A percentile compares a stretch with the other conserved stretches of the same genome.
These are phyloP conservation scores for Stegana nigrithorax DNA, from an alignment of 2,888 invertebrate genomes.

Conservation along the genomic window DNA sequence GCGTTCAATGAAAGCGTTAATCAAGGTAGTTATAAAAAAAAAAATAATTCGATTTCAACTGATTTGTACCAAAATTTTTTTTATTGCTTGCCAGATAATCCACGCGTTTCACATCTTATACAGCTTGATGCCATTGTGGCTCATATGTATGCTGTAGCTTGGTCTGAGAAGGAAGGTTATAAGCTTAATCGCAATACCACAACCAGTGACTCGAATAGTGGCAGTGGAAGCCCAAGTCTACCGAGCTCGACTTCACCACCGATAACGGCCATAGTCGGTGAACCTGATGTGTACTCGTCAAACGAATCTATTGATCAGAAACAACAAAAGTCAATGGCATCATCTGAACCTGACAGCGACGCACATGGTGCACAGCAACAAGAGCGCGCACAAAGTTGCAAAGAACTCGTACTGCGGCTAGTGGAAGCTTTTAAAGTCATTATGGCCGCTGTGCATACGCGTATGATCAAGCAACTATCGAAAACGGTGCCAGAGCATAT, in stretches of 20 bases:
- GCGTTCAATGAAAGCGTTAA: constrained; percentile 63
- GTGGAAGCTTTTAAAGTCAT: constrained; percentile 61
- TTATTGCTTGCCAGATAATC: constrained; percentile 52
- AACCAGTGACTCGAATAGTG: constrained; percentile 41
- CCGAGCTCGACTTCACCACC: constrained; percentile 30
- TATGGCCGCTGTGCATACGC: constrained; percentile 57
- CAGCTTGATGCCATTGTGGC: constrained; percentile 65
- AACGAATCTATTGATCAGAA: constrained; percentile 54
- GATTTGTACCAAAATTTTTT: background rate
- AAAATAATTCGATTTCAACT: background rate
- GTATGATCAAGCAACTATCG: constrained; percentile 64
- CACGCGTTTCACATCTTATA: constrained; percentile 65
- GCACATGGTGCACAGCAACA: constrained; percentile 36
- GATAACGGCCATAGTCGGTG: constrained; percentile 35
- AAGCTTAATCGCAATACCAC: constrained; percentile 51
- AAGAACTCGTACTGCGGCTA: constrained; percentile 61
- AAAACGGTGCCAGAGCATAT: constrained; percentile 60
- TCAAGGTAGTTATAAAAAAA: constrained; percentile 47
- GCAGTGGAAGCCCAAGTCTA: constrained; percentile 29
- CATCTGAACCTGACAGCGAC: no score
- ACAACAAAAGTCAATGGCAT: constrained; percentile 41
- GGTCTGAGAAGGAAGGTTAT: constrained; percentile 65
- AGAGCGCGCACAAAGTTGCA: constrained; percentile 52
- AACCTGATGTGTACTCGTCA: constrained; percentile 51
- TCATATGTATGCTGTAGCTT: constrained; percentile 66